Percentiles rank a stretch among this genome's conserved stretches.
Evolutionary conservation across 30 jellyfish, hydroid and myxozoan genomes (phyloP).

Genomic region (Turritopsis dohrnii): DNA sequence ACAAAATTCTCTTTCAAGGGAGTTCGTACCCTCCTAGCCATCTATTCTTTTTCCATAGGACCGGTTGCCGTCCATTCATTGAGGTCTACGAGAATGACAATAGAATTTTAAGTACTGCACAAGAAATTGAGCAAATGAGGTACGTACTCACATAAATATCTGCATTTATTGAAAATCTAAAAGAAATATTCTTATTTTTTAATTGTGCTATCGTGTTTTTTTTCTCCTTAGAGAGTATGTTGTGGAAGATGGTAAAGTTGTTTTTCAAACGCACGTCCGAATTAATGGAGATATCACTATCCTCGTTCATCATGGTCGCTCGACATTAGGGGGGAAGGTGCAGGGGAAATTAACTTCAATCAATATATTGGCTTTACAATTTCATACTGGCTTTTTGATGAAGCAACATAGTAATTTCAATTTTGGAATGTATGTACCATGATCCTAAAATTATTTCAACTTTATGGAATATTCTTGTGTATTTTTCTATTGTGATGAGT

Average conservation of each 20-base stretch:
- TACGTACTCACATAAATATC: neutral
- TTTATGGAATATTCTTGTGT: neutral
- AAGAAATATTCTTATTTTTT: too few relatives aligned
- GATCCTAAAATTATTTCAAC: neutral
- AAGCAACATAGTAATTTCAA: conserved; percentile 28
- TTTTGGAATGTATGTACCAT: conserved; percentile 32
- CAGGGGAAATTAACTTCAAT: conserved; percentile 84
- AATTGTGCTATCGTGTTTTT: neutral
- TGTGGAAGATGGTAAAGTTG: conserved; percentile 44
- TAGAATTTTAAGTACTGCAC: conserved; percentile 72
- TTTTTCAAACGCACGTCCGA: conserved; percentile 51
- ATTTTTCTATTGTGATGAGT: too few relatives aligned
- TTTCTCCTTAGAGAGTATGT: conserved; percentile 49
- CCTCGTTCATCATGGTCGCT: conserved; percentile 65
- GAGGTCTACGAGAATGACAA: conserved; percentile 78
- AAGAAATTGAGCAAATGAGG: conserved; percentile 90
- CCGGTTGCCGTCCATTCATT: conserved; percentile 96
- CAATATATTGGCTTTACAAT: conserved; percentile 49
- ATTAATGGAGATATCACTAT: conserved; percentile 75
- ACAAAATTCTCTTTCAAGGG: too few relatives aligned
- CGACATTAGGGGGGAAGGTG: conserved; percentile 89
- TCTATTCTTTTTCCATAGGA: conserved; percentile 39
- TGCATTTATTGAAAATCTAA: neutral
- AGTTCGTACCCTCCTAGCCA: neutral
- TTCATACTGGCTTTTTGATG: conserved; percentile 77